Conservation (phyloP, 2,797 vertebrate species). For the Tragopan temminckii region DNA sequence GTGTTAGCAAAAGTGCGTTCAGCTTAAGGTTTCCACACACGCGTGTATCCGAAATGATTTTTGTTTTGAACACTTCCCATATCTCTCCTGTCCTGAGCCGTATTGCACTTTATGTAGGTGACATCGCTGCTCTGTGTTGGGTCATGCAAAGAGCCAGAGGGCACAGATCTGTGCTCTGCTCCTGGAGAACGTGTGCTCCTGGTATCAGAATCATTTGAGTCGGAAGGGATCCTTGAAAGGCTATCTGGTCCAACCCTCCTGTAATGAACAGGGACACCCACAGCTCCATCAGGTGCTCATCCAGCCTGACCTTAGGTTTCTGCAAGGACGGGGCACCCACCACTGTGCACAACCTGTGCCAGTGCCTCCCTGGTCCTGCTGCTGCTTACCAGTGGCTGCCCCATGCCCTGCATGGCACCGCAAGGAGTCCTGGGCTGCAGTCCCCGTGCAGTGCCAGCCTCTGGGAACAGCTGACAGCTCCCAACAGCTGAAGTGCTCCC, state of each 20-base stretch:
- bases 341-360: too few relatives aligned
- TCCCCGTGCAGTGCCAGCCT: not conserved
- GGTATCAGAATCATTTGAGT: too few relatives aligned
- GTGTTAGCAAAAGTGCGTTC: constrained; percentile 9
- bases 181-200: not conserved
- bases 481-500: too few relatives aligned
- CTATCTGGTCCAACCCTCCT: too few relatives aligned
- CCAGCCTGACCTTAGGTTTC: too few relatives aligned
- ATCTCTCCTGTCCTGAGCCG: not conserved
- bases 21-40: constrained; percentile 16
- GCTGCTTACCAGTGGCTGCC: not conserved
- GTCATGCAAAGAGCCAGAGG: not conserved
- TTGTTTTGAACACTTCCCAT: not conserved
- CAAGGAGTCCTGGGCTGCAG: not conserved
- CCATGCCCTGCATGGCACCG: not conserved
- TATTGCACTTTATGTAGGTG: not conserved
- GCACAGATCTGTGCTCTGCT: not conserved
- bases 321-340: too few relatives aligned
- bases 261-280: too few relatives aligned
- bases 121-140: not conserved
- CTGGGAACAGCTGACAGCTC: not conserved
- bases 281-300: too few relatives aligned
- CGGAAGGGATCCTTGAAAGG: too few relatives aligned
- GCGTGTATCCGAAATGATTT: not conserved
- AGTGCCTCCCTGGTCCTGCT: not conserved